Conservation (phyloP, 2,888 invertebrate genomes). For the Cosmopolites sordidus region DNA sequence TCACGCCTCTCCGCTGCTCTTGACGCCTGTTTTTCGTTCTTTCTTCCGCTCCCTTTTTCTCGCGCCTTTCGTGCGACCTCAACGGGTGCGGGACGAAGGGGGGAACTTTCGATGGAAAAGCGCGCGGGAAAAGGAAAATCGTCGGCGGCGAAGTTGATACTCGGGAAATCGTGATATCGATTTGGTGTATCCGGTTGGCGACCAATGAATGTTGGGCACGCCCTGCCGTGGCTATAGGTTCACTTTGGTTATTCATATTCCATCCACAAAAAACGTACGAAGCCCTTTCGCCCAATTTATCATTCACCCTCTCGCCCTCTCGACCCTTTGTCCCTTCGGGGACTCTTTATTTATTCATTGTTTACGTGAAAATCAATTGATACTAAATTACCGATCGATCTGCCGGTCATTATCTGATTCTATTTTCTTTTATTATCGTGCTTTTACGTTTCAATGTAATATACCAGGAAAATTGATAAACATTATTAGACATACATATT, state of each 20-base stretch:
- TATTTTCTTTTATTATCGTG: background rate
- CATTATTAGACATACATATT: too few species aligned
- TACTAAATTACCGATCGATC: constrained; percentile 7
- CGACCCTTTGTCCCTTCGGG: too few species aligned
- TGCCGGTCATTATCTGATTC: too few species aligned
- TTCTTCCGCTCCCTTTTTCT: background rate
- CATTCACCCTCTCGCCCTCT: too few species aligned
- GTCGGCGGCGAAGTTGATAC: background rate
- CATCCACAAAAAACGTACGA: constrained; percentile 24
- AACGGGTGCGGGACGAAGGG: background rate
- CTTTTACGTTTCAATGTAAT: constrained; percentile 1
- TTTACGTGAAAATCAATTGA: constrained; percentile 11
- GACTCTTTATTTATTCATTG: constrained; percentile 13
- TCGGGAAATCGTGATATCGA: background rate
- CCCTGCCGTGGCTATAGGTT: background rate
- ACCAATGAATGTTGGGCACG: background rate
- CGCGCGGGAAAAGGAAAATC: background rate
- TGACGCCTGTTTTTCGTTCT: background rate
- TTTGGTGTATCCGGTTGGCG: background rate
- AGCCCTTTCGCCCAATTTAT: constrained; percentile 26
- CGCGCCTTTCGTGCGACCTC: background rate
- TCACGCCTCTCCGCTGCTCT: background rate
- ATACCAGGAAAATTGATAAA: too few species aligned
- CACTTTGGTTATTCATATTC: constrained; percentile 31
- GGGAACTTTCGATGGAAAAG: background rate